A percentile compares a stretch with the other conserved stretches of the same genome.
Conservation (phyloP, 2,888 invertebrate species). For the Rhagonycha lutea region DNA sequence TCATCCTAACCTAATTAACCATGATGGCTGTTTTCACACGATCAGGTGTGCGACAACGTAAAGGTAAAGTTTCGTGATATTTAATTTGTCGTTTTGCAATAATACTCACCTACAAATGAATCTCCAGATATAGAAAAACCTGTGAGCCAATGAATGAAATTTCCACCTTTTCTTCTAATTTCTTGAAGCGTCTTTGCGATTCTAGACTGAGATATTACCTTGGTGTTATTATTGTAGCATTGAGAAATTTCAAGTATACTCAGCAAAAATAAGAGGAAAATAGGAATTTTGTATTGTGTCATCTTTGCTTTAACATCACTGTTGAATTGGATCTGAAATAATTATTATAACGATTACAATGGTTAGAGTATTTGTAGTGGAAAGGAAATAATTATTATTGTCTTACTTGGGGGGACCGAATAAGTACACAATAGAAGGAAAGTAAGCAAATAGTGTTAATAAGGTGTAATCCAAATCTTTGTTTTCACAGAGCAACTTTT, state of each 20-base stretch:
- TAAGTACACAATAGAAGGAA: neutral
- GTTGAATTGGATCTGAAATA: neutral
- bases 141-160: conserved; percentile 26
- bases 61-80: neutral
- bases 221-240: conserved; percentile 16
- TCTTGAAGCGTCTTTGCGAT: conserved; percentile 6
- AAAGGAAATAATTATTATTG: neutral
- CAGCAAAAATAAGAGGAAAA: neutral
- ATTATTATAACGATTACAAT: neutral
- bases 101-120: conserved; percentile 27
- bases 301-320: neutral
- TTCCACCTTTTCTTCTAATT: conserved; percentile 12
- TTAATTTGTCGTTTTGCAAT: neutral
- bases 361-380: neutral
- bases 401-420: neutral
- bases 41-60: too few species aligned
- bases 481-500: neutral
- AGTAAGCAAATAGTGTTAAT: neutral
- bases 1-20: too few species aligned
- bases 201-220: conserved; percentile 4
- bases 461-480: neutral
- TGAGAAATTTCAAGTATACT: conserved; percentile 8
- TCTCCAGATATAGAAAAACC: conserved; percentile 12
- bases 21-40: too few species aligned
- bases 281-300: neutral